Base-by-base conservation (phyloP, 1,140 invertebrate genomes). In the Bombus terrestris region DNA sequence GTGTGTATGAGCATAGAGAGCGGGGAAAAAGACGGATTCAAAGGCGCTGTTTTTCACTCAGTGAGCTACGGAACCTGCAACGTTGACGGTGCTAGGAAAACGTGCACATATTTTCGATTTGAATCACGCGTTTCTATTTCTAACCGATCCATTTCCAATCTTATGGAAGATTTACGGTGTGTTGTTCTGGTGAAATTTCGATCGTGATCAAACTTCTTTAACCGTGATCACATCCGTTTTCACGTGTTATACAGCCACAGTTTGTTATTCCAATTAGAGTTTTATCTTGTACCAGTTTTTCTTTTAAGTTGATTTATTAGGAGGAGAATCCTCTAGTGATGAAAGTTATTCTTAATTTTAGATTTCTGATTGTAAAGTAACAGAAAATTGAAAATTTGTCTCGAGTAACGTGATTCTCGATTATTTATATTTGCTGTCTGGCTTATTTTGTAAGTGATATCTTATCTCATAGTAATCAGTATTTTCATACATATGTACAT, bases 11-110 rank as follows among this genome's bases (percentile, higher is more conserved):
- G 59, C 59, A 57, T 9, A 75, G 25, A 72, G 25, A 32, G 35
- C 43, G 25, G 80, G 71, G 71, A 82, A 81, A 85, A 78, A 86
- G 86, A 84, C 69, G 47, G 81, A 81, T 83, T 82, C 83, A 84
- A 85, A 81, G 68, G 89, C 25, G 47, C 59, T 78, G 86, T 91
- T 92, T 92, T 83, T 73, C 88, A 86, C 73, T 89, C 87, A 91
- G 88, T 93, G 88, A 87, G 32, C 84, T 69, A 79, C 77, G 76
- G 74, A 68, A 74, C 81, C 76, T 68, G 71, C 59, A 75, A 77
- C 72, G 68, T 43, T 32, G 28, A 86, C 86, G 74, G 81, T 72
- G 76, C 76, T 77, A 66, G 39, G 74, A 62, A 69, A 81, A 77
- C 71, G 62, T 28, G 59, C 68, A 47, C 53, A 53, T 35, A 12